These are phyloP conservation scores for Streblospio benedicti DNA, from an alignment of 1,140 invertebrate species.

Conservation along the genomic window DNA sequence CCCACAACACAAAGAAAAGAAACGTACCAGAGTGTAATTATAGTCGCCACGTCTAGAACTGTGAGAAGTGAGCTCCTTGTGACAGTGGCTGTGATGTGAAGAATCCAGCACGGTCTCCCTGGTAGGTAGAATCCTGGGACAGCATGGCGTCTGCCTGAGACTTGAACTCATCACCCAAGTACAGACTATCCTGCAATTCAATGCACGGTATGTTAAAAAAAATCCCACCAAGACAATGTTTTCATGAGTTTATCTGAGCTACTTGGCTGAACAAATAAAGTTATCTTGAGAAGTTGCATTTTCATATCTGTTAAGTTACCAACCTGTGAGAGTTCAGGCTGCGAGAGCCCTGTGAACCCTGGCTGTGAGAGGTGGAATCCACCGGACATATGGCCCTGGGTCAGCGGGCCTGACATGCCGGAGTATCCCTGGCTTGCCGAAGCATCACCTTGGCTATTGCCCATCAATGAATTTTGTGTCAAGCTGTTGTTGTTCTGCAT, in stretches of 20 bases:
- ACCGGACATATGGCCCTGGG: constrained; percentile 50
- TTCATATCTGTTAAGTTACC: neutral
- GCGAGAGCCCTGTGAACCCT: constrained; percentile 48
- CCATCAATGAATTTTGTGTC: too few relatives aligned
- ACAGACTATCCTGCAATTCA: constrained; percentile 66
- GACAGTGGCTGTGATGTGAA: constrained; percentile 54
- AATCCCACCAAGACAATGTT: neutral
- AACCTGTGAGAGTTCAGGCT: constrained; percentile 52
- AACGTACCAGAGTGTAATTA: too few relatives aligned
- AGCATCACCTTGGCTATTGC: too few relatives aligned
- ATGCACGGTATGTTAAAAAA: neutral
- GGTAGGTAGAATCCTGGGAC: constrained; percentile 89
- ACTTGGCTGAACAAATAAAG: neutral
- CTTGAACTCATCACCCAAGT: constrained; percentile 75
- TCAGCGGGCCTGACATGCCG: constrained; percentile 51
- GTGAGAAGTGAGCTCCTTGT: constrained; percentile 54
- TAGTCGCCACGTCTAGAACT: constrained; percentile 34
- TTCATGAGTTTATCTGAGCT: neutral
- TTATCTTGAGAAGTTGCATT: neutral
- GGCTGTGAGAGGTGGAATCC: constrained; percentile 49
- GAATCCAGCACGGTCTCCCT: constrained; percentile 64
- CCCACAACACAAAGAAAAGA: too few relatives aligned
- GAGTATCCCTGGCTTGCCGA: constrained; percentile 46
- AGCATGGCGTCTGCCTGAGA: constrained; percentile 88
- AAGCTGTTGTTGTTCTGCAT: too few relatives aligned